Evolutionary conservation across 2,888 invertebrate genomes (phyloP), one percentile per base, ranked within the genome.

Genomic region (Patella caerulea): DNA sequence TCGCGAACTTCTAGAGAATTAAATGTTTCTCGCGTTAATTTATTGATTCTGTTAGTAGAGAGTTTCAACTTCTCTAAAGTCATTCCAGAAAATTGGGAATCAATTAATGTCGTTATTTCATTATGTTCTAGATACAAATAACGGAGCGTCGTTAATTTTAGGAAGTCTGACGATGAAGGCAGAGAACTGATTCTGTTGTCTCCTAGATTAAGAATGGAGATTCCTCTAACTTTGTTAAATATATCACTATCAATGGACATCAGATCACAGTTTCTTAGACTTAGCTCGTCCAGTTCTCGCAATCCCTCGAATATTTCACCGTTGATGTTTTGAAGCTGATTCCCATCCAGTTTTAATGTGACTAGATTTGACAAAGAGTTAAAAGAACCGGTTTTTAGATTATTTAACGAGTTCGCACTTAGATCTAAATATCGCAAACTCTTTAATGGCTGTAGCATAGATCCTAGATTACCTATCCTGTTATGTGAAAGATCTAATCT

Each of bases 401-500:
- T 81, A 72, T 77, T 29, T 14, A 71, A 70, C 24, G 72, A 71
- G 75, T 88, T 88, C n/a, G 81, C 70, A 72, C 83, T 82, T 11
- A 88, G 70, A 72, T 87, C 82, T n/a, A 88, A 77, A 4, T 72
- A 74, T 45, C 79, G 54, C 4, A 88, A 81, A 9, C 78, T 79
- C 11, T 69, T 72, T 55, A 88, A 77, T 14, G 84, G 79, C n/a
- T 74, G 75, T 17, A 88, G 83, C 14, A 84, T 73, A 24, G 72
- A 78, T 11, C 75, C 82, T 45, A 88, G 65, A 7, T 78, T 74
- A 17, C 79, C 65, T 14, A 88, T 76, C 56, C 77, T 76, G 75
- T 89, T 89, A 52, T 83, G 75, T 1, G 87, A 86, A 54, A 89
- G 80, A 78, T 87, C 86, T 45, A 89, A 75, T 15, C 73, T 78